Base-by-base conservation (phyloP, 2,888 invertebrate genomes). In the Pherbina coryleti region DNA sequence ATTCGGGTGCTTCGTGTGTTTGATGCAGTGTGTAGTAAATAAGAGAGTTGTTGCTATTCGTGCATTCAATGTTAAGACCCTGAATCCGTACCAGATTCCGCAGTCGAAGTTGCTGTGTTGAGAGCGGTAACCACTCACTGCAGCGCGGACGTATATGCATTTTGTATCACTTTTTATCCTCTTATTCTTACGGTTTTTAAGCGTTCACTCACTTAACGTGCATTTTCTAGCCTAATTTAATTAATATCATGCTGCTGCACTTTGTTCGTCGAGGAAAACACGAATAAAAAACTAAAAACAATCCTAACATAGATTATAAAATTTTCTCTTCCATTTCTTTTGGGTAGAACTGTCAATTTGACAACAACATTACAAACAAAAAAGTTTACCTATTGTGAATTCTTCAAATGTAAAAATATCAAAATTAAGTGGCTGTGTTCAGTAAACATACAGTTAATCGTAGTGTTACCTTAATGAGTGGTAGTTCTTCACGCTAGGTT, bases 51-150 rank as follows among this genome's bases (percentile, higher is more conserved):
- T 66, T 66, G n/a, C 62, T 77, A 62, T 69, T 78, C 2, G 73
- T 57, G 76, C 84, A 84, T 62, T 86, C 83, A 75, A 93, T 89
- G 89, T 94, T 94, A 84, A 93, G 91, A 79, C 92, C 93, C 82
- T 93, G 91, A 82, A 96, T 93, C 91, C 95, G 95, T 84, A 94
- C 92, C 78, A 97, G 91, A 90, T 94, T 96, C 82, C 96, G 92
- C 67, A 96, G 90, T 75, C 97, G 92, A 82, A 95, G 91, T 91
- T 97, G 97, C 89, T 96, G 97, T 22, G 96, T 95, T 67, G 94
- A 93, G 80, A 97, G 90, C 70, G 96, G 96, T 79, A 87, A 79
- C 87, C 87, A 87, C 73, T 84, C 84, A 51, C 85, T 83, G 78
- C 85, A 87, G 31, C 87, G 84, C 64, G 88, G 87, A 11, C 87